Conservation (phyloP, 2,888 invertebrate species). For the Escarpia spicata region DNA sequence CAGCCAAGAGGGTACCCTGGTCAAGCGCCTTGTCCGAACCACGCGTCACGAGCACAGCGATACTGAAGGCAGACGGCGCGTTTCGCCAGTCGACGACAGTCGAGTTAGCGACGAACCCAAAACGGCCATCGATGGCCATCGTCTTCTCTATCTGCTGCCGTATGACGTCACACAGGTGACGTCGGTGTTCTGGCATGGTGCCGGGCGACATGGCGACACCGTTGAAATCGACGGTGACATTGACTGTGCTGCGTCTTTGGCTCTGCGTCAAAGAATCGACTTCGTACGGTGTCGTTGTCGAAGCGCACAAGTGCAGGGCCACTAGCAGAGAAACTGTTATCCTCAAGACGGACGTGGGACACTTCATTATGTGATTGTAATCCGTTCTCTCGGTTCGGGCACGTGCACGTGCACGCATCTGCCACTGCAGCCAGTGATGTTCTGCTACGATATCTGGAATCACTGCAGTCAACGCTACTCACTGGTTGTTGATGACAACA, state of each 20-base stretch:
- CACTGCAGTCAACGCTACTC: background rate
- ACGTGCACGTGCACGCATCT: background rate
- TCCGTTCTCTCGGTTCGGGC: background rate
- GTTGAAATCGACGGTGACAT: background rate
- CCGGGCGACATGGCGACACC: background rate
- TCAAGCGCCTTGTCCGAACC: background rate
- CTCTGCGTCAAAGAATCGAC: background rate
- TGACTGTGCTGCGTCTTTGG: slow-evolving; percentile 3
- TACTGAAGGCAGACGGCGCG: background rate
- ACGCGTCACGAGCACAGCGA: background rate
- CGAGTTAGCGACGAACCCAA: background rate
- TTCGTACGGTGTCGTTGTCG: background rate
- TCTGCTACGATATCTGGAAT: too few relatives aligned
- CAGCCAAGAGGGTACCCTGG: background rate
- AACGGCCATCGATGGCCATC: background rate
- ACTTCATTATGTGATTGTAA: background rate
- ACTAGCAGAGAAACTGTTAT: background rate
- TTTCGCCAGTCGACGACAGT: background rate
- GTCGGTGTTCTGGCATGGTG: background rate
- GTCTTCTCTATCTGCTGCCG: background rate
- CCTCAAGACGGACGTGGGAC: background rate
- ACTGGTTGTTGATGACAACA: too few relatives aligned
- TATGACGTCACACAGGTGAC: background rate
- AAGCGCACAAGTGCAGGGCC: background rate
- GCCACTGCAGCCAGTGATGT: too few relatives aligned